Conservation (phyloP, 1,140 invertebrate species). For the Copidosoma floridanum region DNA sequence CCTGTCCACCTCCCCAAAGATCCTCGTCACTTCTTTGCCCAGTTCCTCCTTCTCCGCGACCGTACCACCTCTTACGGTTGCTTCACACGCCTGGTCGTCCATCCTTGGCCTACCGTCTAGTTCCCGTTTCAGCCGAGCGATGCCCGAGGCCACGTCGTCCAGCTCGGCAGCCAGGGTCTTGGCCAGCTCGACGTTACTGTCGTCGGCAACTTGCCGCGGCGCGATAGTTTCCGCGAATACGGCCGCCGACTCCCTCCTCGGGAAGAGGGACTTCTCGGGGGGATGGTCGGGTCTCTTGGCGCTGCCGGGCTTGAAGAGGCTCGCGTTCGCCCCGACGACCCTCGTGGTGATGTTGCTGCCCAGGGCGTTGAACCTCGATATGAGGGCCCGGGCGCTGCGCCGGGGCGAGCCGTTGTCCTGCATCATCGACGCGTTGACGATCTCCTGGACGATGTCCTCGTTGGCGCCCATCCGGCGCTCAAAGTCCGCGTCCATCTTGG, state of each 20-base stretch:
- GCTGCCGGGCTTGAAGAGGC: conserved; percentile 44
- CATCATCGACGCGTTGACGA: conserved; percentile 41
- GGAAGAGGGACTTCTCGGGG: too few species aligned
- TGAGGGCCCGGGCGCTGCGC: conserved; percentile 59
- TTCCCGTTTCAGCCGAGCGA: conserved; percentile 10
- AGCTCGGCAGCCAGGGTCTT: conserved; percentile 8
- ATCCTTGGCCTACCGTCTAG: conserved; percentile 7
- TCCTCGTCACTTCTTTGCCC: conserved; percentile 45
- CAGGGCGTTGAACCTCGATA: conserved; percentile 66
- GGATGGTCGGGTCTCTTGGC: conserved; percentile 14
- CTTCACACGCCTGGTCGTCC: not conserved
- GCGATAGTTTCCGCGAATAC: conserved; percentile 4
- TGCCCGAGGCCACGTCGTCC: conserved; percentile 20
- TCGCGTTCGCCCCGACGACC: conserved; percentile 58
- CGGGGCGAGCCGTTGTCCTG: conserved; percentile 53
- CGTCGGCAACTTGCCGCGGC: not conserved
- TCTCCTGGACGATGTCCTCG: conserved; percentile 45
- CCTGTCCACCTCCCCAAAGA: conserved; percentile 49
- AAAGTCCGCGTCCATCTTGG: conserved; percentile 40
- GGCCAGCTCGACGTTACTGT: not conserved
- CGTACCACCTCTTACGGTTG: not conserved
- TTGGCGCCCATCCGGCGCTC: conserved; percentile 44
- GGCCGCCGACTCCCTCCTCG: not conserved
- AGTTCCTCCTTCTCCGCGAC: not conserved
- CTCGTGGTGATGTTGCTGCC: conserved; percentile 61